Evolutionary conservation across 1,140 invertebrate species (phyloP), one percentile per base, ranked within the genome.

Genomic region (Micrasema minimum): DNA sequence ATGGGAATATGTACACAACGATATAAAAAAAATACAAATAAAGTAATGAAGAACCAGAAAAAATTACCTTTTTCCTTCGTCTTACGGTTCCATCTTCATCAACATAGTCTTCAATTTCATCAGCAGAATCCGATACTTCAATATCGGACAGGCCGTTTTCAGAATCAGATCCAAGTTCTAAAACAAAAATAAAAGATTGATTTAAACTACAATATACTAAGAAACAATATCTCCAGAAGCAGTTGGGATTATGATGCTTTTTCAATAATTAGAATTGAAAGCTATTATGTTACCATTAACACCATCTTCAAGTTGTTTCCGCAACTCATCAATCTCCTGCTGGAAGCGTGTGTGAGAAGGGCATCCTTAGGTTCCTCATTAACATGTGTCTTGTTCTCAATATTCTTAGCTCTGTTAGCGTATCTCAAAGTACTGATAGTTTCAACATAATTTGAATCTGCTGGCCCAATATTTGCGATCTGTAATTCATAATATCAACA

Each of bases 331-430:
- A 76, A 99, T 99, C 85, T 99, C 97, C 77, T 95, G 90, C 85
- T 99, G 97, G 81, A 98, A 99, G 79, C 96, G 92, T 46, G 96
- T 46, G 96, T 89, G 12, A 99, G 88, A 20, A 99, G 83, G 2
- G 98, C 96, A 85, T 99, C 97, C 78, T 99, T 99, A 0, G 97
- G 96, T 85, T 99, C 97, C 80, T 98, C 97, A 82, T 99, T 99
- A 65, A 99, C 92, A 75, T 92, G 91, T 53, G 96, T 97, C 75
- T 92, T 91, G 82, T 99, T 99, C 79, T 96, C 93, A 69, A 99
- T 99, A 78, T 95, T 97, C 83, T 99, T 99, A 1, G 97, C 97
- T 62, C 97, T 87, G 85, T 96, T 97, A 0, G 98, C 97, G 85
- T 99, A 99, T 12, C 98, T 86, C 46, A 99, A 85, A 0, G 98